Evolutionary conservation across 2,113 vertebrate genomes (phyloP).

Genomic region (Lepisosteus osseus): DNA sequence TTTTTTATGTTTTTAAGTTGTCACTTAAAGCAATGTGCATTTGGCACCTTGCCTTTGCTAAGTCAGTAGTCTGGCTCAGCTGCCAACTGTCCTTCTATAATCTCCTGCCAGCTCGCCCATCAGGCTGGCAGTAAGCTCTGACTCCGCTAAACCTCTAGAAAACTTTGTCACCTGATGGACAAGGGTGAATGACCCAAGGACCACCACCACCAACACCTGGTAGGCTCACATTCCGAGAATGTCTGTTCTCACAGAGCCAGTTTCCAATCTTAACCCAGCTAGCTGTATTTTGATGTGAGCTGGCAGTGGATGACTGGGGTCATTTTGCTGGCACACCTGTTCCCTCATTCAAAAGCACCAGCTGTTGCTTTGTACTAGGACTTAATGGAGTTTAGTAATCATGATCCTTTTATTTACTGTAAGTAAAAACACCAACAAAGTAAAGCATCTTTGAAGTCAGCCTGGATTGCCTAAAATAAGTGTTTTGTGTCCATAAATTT

Average conservation of each 20-base stretch:
- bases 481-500: too few species aligned
- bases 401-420: slow-evolving; percentile 36
- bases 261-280: background rate
- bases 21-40: slow-evolving; percentile 8
- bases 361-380: slow-evolving; percentile 45
- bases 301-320: slow-evolving; percentile 22
- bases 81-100: background rate
- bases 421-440: slow-evolving; percentile 12
- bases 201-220: background rate
- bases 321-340: background rate
- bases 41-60: slow-evolving; percentile 14
- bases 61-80: slow-evolving; percentile 7
- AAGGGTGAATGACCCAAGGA: background rate
- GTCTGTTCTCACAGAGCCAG: background rate
- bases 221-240: background rate
- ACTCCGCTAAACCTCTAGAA: slow-evolving; percentile 26
- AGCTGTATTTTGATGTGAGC: background rate
- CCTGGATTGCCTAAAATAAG: too few species aligned
- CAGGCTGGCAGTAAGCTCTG: slow-evolving; percentile 13
- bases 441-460: background rate
- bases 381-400: slow-evolving; percentile 43
- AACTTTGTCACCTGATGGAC: slow-evolving; percentile 8
- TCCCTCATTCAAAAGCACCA: slow-evolving; percentile 31
- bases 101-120: slow-evolving; percentile 35
- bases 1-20: slow-evolving; percentile 24